Evolutionary conservation across 2,113 vertebrate genomes (phyloP), one percentile per base, ranked within the genome.

Genomic region (Daboia siamensis): DNA sequence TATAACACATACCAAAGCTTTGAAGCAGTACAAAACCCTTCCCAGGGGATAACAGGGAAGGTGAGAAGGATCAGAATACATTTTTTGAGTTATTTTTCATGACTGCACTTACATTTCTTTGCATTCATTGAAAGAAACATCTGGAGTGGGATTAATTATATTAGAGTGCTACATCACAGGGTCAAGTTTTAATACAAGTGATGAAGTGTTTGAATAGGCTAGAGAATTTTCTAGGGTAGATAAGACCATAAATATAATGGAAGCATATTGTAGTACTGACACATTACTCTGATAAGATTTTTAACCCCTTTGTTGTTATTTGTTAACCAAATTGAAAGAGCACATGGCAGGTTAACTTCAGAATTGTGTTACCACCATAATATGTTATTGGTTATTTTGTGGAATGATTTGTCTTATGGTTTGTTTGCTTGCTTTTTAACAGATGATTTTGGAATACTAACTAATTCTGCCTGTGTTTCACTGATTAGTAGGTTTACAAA

Each of bases 21-120:
- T 95, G 61, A 29, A 69, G 91, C 61, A n/a, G 2, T 91, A 52
- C 52, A 86, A 93, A 93, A 91, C 48, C 69, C 89, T 39, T 93
- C 33, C 12, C 9, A 26, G 0, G 52, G 90, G 55, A 33, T 91
- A 23, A 52, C 74, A 94, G 87, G 90, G 20, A 56, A 80, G 56
- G 91, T 88, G 39, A 48, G 24, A 91, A 94, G 57, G 61, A 7
- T 12, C 74, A 61, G 59, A 90, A 48, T 90, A 86, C 56, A 92
- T 92, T 92, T 92, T 92, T 55, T 86, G 88, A 92, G 46, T 92
- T 80, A 90, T 90, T 54, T 44, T 59, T 59, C 55, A 89, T 15
- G 26, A 17, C 33, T 93, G 89, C 86, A 93, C 55, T 52, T 15
- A n/a, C 21, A 8, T 1, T 59, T 94, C 93, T 95, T 46, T 93